Conservation (phyloP, 2,888 invertebrate genomes). For the Drosophila nr. fundita region DNA sequence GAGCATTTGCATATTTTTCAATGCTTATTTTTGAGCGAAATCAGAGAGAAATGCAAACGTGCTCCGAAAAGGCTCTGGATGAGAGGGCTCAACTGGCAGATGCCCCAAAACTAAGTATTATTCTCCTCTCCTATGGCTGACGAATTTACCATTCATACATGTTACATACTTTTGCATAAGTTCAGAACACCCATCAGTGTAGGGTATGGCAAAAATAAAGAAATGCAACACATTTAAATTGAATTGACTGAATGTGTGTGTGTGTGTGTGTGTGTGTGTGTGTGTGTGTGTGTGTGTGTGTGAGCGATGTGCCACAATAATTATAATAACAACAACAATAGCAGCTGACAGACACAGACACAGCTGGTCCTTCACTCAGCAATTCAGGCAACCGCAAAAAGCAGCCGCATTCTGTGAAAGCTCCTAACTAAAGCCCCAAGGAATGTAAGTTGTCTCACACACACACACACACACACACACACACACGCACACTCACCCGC, state of each 20-base stretch:
- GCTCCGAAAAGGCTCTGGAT: neutral
- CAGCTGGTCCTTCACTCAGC: constrained; percentile 31
- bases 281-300: constrained; percentile 5
- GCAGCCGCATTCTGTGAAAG: constrained; percentile 27
- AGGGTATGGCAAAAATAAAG: neutral
- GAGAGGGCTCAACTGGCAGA: neutral
- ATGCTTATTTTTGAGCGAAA: neutral
- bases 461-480: neutral
- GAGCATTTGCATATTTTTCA: neutral
- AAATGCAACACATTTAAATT: neutral
- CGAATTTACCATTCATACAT: neutral
- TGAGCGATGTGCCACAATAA: constrained; percentile 14
- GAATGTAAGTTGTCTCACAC: neutral
- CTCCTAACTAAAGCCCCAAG: constrained; percentile 11
- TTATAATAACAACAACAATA: constrained; percentile 23
- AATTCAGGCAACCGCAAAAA: constrained; percentile 37
- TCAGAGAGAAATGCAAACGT: neutral
- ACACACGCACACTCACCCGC: constrained; percentile 21
- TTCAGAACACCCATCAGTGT: neutral
- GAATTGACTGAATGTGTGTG: constrained; percentile 33
- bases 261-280: constrained; percentile 17
- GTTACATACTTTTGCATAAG: neutral
- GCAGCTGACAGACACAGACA: constrained; percentile 3
- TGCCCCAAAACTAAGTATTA: neutral
- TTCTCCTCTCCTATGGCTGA: neutral